Evolutionary conservation across 2,113 vertebrate species (phyloP), one percentile per base, ranked within the genome.

Genomic region (Malaclemys terrapin): DNA sequence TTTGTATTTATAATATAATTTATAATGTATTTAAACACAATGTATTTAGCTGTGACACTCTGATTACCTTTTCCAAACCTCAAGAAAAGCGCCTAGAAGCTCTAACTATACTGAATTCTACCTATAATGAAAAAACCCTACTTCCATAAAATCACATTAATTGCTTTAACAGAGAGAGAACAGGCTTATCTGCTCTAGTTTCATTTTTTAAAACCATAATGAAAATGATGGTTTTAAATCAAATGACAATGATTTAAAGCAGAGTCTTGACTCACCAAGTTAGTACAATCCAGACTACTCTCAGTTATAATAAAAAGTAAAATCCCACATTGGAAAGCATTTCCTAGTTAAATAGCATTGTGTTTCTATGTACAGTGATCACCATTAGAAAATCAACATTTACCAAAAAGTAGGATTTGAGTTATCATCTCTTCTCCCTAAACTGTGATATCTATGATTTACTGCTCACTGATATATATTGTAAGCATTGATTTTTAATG

Each of bases 351-450:
- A 76, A 76, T 25, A 76, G 42, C 25, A 78, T 47, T 47, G 25
- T 25, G 25, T 47, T 78, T 47, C 75, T 78, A 47, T 47, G 11
- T 27, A 78, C 7, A 78, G 25, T 78, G 42, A 47, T 47, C 75
- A 27, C 42, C 75, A 47, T 78, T 78, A 78, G 42, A 78, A 54
- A 90, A 87, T 1, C 72, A 85, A 16, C 7, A 85, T 49, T 90
- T 82, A 35, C 56, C 45, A 47, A 1, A 10, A n/a, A 90, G 20
- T 49, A 53, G 53, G 1, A 6, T 19, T 62, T 3, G 2, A 93
- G 54, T 83, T 84, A 83, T 52, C 45, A 54, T 29, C 86, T 24
- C 78, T 89, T 83, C 17, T 57, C 81, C n/a, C 86, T 80, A 27
- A 78, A 78, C 24, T 0, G 0, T 47, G 59, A 80, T 84, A 27